Conservation (phyloP, 1,140 invertebrate species). For the Acromyrmex echinatior region DNA sequence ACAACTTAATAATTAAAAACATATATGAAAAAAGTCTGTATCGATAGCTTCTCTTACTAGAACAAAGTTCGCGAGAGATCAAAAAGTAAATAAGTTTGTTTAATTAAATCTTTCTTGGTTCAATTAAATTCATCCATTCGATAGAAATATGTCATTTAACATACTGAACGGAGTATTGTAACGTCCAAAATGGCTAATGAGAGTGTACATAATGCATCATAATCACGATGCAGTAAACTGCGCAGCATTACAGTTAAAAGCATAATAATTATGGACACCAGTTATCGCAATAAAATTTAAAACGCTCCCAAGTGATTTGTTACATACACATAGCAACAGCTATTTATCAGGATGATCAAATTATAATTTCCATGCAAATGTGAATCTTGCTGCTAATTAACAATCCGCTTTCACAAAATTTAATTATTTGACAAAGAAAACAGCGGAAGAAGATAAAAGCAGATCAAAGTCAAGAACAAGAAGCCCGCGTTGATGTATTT, state of each 20-base stretch:
- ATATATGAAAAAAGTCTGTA: not conserved
- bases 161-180: conserved; percentile 3
- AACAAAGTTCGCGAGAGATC: not conserved
- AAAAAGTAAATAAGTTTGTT: conserved; percentile 8
- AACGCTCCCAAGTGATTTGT: conserved; percentile 36
- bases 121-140: not conserved
- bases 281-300: conserved; percentile 59
- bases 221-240: conserved; percentile 49
- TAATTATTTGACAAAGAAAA: not conserved
- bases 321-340: not conserved
- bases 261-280: conserved; percentile 49
- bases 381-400: conserved; percentile 33
- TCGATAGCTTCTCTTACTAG: not conserved
- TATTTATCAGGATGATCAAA: conserved; percentile 14
- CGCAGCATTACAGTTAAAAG: conserved; percentile 48
- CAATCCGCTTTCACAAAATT: too few species aligned
- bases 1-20: not conserved
- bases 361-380: conserved; percentile 10
- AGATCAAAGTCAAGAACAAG: not conserved
- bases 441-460: not conserved
- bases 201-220: conserved; percentile 51
- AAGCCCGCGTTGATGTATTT: conserved; percentile 47
- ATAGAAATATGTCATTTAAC: conserved; percentile 8
- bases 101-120: not conserved
- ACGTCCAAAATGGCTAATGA: conserved; percentile 45